Conservation (phyloP, 2,888 invertebrate genomes). For the Apeira syringaria region DNA sequence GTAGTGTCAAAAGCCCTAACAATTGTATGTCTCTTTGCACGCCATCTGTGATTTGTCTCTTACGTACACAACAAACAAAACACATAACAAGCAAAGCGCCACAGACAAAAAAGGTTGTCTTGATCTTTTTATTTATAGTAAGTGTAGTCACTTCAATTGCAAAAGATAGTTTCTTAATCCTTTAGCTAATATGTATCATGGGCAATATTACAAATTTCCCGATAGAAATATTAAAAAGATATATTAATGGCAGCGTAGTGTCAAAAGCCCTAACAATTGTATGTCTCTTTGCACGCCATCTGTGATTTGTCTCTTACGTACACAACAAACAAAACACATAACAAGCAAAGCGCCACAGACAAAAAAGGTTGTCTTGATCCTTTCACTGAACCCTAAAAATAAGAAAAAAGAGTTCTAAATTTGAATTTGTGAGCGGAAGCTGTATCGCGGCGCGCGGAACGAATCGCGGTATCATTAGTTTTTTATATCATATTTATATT, state of each 20-base stretch:
- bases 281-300: background rate
- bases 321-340: background rate
- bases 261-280: too few relatives aligned
- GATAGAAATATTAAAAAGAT: too few relatives aligned
- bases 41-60: slow-evolving; percentile 5
- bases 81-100: background rate
- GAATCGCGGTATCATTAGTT: slow-evolving; percentile 72
- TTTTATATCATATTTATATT: slow-evolving; percentile 49
- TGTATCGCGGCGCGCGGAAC: slow-evolving; percentile 64
- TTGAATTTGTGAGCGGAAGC: slow-evolving; percentile 77
- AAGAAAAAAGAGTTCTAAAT: slow-evolving; percentile 45
- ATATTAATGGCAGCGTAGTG: too few relatives aligned
- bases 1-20: too few relatives aligned
- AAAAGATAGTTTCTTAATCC: too few relatives aligned
- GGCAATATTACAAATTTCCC: too few relatives aligned
- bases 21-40: background rate
- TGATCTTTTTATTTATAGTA: too few relatives aligned
- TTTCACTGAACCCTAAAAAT: slow-evolving; percentile 27
- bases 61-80: slow-evolving; percentile 4
- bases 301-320: slow-evolving; percentile 9
- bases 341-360: slow-evolving; percentile 3
- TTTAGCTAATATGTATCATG: too few relatives aligned
- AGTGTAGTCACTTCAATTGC: too few relatives aligned
- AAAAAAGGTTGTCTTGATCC: slow-evolving; percentile 20
- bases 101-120: slow-evolving; percentile 12